Evolutionary conservation across 2,113 vertebrate genomes (phyloP).

Genomic region (Chaetorhynchus papuensis): DNA sequence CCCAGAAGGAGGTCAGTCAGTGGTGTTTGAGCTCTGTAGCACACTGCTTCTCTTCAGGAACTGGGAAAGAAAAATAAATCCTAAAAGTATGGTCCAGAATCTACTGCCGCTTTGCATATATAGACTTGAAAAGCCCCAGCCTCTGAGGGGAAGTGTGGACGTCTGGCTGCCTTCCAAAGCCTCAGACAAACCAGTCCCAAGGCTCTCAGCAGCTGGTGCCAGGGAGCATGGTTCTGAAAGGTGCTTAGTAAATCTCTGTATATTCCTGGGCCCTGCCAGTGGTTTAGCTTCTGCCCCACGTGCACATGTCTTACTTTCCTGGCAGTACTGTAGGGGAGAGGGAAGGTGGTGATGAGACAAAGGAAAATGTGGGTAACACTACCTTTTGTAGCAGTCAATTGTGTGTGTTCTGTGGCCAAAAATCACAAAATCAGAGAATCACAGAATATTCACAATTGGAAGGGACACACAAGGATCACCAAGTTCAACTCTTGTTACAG

Average conservation of each 20-base stretch:
- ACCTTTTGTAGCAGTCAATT: not conserved
- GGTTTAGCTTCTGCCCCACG: not conserved
- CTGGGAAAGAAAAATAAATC: slow-evolving; percentile 44
- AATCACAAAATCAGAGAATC: not conserved
- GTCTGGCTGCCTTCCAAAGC: slow-evolving; percentile 28
- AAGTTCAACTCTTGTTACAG: not conserved
- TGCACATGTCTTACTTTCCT: not conserved
- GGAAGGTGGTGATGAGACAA: not conserved
- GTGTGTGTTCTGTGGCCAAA: not conserved
- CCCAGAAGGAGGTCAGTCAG: slow-evolving; percentile 26
- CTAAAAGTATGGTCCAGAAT: not conserved
- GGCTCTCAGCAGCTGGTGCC: not conserved
- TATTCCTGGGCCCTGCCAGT: not conserved
- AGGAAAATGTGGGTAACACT: not conserved
- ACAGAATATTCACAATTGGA: not conserved
- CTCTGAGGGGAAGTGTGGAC: not conserved
- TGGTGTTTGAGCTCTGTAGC: not conserved
- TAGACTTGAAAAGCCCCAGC: not conserved
- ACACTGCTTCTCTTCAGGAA: slow-evolving; percentile 47
- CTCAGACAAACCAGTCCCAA: slow-evolving; percentile 7
- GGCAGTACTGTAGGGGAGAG: not conserved
- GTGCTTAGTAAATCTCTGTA: not conserved
- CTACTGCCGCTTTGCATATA: not conserved
- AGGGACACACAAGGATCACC: not conserved
- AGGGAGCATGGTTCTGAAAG: not conserved